Conservation (phyloP, 2,888 invertebrate species). For the Phlogophora meticulosa region DNA sequence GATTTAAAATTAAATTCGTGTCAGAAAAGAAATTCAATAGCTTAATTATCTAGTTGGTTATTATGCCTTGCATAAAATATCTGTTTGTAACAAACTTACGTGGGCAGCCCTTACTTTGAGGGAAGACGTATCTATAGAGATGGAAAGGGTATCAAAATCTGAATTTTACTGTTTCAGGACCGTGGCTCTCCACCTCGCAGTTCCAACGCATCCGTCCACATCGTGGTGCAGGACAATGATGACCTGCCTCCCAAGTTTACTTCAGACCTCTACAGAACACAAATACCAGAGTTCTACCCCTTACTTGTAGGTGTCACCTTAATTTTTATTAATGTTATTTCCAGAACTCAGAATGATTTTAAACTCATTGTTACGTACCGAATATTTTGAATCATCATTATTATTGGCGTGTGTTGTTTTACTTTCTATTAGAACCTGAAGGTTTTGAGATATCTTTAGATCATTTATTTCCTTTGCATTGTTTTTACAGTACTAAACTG, state of each 20-base stretch:
- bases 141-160: neutral
- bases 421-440: too few species aligned
- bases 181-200: conserved; percentile 95
- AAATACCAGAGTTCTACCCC: conserved; percentile 96
- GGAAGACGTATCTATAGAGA: neutral
- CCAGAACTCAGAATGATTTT: too few species aligned
- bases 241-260: conserved; percentile 96
- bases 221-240: conserved; percentile 95
- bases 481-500: neutral
- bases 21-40: neutral
- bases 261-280: conserved; percentile 94
- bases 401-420: too few species aligned
- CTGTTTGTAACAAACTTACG: too few species aligned
- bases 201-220: conserved; percentile 93
- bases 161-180: conserved; percentile 90
- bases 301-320: conserved; percentile 92
- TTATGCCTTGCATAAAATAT: too few species aligned
- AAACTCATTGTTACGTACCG: too few species aligned
- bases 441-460: too few species aligned
- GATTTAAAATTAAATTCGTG: neutral
- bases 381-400: too few species aligned
- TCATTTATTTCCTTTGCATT: neutral
- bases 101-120: neutral
- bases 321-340: neutral
- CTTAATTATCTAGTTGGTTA: too few species aligned